phyloP scores from a whole-genome alignment of 2,797 vertebrate genomes.

The Sternotherus odoratus region DNA sequence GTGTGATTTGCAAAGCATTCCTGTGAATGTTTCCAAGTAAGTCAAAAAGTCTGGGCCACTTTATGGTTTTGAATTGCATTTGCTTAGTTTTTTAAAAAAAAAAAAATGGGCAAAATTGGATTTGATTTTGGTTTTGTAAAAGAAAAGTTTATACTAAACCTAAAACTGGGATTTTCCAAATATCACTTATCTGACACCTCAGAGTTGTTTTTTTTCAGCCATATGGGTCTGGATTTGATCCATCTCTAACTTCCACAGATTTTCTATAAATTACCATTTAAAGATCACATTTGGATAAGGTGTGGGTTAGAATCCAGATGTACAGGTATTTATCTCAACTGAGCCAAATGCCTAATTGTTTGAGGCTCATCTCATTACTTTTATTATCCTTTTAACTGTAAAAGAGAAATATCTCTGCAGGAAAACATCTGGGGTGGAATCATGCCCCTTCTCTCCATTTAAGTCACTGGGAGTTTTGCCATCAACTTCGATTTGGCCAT shows the following conservation, averaged over 20 bases:
- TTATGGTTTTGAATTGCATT: neutral
- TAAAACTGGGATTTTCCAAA: neutral
- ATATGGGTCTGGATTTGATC: neutral
- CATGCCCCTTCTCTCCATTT: neutral
- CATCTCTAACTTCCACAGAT: neutral
- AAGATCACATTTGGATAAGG: accelerated
- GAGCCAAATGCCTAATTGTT: neutral
- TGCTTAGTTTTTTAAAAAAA: neutral
- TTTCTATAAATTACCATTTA: neutral
- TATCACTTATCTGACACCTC: neutral
- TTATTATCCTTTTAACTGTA: neutral
- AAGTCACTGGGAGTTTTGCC: neutral
- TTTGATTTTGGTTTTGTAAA: neutral
- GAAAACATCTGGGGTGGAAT: neutral
- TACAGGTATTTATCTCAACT: neutral
- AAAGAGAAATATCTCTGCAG: neutral
- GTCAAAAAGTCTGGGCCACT: neutral
- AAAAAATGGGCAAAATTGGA: neutral
- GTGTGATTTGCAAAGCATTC: too few relatives aligned
- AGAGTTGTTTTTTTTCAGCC: neutral
- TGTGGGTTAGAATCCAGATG: neutral
- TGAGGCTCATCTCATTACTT: neutral
- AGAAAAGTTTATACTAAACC: neutral
- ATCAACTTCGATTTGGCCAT: neutral
- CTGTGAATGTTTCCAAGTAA: neutral